Evolutionary conservation across 2,888 invertebrate species (phyloP).

Genomic region (Tetragnatha montana): DNA sequence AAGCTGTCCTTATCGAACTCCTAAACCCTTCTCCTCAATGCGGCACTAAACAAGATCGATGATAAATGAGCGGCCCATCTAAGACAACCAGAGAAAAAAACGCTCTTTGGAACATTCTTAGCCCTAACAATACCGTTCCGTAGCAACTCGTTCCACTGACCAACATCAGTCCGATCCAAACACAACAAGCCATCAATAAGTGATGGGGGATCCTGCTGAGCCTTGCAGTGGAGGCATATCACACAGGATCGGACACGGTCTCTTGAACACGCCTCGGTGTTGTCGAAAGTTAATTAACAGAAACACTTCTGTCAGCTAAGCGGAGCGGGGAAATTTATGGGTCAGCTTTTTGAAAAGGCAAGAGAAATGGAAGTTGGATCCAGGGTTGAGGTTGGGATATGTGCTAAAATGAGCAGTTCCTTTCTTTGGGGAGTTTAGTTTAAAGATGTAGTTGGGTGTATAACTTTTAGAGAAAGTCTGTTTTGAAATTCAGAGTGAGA

Average conservation of each 20-base stretch:
- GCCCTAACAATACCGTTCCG: not conserved
- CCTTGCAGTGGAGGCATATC: conserved; percentile 1
- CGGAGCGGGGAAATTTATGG: conserved; percentile 43
- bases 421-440: too few relatives aligned
- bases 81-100: not conserved
- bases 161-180: conserved; percentile 43
- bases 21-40: too few relatives aligned
- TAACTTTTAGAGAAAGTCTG: too few relatives aligned
- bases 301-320: conserved; percentile 24
- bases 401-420: too few relatives aligned
- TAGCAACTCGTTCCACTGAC: conserved; percentile 50
- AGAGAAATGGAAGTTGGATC: not conserved
- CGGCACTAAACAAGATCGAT: too few relatives aligned
- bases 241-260: conserved; percentile 39
- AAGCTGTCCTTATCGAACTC: too few relatives aligned
- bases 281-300: conserved; percentile 60
- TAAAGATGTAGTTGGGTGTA: too few relatives aligned
- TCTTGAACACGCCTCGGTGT: conserved; percentile 36
- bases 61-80: not conserved
- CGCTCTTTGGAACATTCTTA: not conserved
- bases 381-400: not conserved
- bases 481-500: too few relatives aligned
- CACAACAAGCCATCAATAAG: conserved; percentile 26
- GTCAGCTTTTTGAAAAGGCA: conserved; percentile 22
- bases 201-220: conserved; percentile 17